Evolutionary conservation across 2,113 vertebrate species (phyloP).

Genomic region (Ophthalmolycus amberensis): DNA sequence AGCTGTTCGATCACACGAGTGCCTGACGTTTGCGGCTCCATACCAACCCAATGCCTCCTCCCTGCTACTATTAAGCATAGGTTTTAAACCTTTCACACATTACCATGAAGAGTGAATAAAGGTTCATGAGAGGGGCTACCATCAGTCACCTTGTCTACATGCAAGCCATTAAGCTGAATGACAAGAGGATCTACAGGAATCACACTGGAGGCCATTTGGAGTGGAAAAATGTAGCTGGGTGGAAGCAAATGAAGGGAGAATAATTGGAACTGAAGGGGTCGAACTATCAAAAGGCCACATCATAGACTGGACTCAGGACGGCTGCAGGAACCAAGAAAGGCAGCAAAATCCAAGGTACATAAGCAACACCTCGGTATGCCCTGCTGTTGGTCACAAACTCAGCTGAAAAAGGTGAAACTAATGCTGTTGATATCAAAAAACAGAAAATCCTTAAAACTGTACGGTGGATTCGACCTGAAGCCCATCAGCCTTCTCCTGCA

Average conservation of each 20-base stretch:
- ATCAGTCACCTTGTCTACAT: conserved; percentile 35
- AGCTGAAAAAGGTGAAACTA: background rate
- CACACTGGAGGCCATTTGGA: conserved; percentile 50
- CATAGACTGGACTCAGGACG: conserved; percentile 13
- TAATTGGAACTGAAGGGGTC: conserved; percentile 58
- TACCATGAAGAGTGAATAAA: background rate
- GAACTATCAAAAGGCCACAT: conserved; percentile 48
- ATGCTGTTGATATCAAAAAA: conserved; percentile 13
- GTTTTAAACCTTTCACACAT: conserved; percentile 22
- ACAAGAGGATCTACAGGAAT: conserved; percentile 50
- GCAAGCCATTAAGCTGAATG: conserved; percentile 43
- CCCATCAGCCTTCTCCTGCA: conserved; percentile 28
- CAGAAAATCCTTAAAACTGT: conserved; percentile 6
- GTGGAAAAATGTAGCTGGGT: conserved; percentile 43
- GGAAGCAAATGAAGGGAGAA: conserved; percentile 51
- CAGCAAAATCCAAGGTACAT: background rate
- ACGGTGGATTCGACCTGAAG: background rate
- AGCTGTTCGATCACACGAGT: conserved; percentile 11
- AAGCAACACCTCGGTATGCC: background rate
- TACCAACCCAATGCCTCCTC: background rate
- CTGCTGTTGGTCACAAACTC: background rate
- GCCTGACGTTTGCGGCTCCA: background rate
- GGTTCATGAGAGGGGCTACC: conserved; percentile 30
- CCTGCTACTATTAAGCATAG: background rate
- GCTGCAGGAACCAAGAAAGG: background rate